phyloP scores from a whole-genome alignment of 2,888 invertebrate species.

The Ecdyonurus torrentis region DNA sequence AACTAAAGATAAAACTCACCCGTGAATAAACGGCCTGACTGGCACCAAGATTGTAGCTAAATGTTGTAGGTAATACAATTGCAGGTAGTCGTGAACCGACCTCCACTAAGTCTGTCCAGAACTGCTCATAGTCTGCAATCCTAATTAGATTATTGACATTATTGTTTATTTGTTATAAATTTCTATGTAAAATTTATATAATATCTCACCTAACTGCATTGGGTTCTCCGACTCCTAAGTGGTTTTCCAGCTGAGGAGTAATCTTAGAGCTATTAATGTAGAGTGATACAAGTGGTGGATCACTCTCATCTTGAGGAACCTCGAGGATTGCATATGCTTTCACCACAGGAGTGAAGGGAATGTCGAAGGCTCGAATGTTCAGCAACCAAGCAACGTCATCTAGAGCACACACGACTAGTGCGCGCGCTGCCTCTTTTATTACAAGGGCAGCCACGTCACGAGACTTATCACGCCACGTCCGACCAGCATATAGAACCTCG shows the following conservation, averaged over 20 bases:
- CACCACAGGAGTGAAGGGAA: conserved; percentile 26
- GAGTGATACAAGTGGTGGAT: not conserved
- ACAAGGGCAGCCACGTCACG: conserved; percentile 15
- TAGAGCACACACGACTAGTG: conserved; percentile 27
- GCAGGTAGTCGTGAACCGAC: not conserved
- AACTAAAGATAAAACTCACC: too few relatives aligned
- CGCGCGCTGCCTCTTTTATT: conserved; percentile 16
- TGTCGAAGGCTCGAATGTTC: conserved; percentile 30
- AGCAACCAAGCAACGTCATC: conserved; percentile 33
- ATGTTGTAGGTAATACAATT: conserved; percentile 3
- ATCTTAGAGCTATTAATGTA: not conserved
- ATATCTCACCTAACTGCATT: not conserved
- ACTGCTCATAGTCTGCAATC: conserved; percentile 6
- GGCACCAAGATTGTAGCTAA: conserved; percentile 6
- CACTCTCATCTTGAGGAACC: not conserved
- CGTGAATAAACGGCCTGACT: conserved; percentile 9
- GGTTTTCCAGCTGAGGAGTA: not conserved
- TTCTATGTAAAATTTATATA: too few relatives aligned
- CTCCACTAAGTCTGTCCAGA: conserved; percentile 1
- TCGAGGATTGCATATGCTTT: conserved; percentile 18
- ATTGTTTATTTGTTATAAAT: not conserved
- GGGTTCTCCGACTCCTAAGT: not conserved
- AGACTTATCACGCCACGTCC: conserved; percentile 16
- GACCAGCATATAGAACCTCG: conserved; percentile 12
- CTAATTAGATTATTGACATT: too few relatives aligned